Base-by-base conservation (phyloP, 2,888 invertebrate genomes). In the Pollenia amentaria region DNA sequence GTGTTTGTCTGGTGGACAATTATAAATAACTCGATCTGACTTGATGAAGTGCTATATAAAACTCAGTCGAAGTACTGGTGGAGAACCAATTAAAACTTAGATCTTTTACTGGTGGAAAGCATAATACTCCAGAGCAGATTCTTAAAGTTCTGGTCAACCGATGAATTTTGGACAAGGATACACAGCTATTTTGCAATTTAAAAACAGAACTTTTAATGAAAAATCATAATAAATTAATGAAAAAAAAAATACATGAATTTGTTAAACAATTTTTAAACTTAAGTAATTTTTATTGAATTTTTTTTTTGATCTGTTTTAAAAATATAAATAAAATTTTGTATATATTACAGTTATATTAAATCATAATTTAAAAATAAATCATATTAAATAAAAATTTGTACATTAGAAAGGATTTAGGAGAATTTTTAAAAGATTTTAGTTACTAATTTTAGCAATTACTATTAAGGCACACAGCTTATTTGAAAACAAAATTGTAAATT, bases 391-490 rank as follows among this genome's bases (percentile, higher is more conserved):
- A 62, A 79, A 62, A 44, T 60, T 72, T 73, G 8, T 46, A 55
- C 21, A 42, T 18, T 55, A 46, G 14, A 21, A 65, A 51, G 2
- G 38, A 38, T 42, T n/a, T 12, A 12, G 14, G 0, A 44, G 9
- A 38, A 11, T 10, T 21, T 80, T 11, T 67, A 62, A 70, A 67
- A 14, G 42, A 18, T 21, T 60, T 55, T 67, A 44, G 10, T 53
- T 40, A 64, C 38, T n/a, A 70, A 70, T 62, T 83, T 72, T 94
- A 95, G 95, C 95, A 96, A 96, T 96, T 95, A 96, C 96, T 96
- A 96, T 95, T 73, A 95, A 96, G 96, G 96, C 96, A 96, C 96
- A 95, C 96, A 96, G 96, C 96, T 94, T 95, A 91, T 91, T 95
- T 94, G 94, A 95, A 73, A 60, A 60, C 94, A 88, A 88, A 84